Evolutionary conservation across 2,888 invertebrate species (phyloP).

Genomic region (Amphipyra berbera): DNA sequence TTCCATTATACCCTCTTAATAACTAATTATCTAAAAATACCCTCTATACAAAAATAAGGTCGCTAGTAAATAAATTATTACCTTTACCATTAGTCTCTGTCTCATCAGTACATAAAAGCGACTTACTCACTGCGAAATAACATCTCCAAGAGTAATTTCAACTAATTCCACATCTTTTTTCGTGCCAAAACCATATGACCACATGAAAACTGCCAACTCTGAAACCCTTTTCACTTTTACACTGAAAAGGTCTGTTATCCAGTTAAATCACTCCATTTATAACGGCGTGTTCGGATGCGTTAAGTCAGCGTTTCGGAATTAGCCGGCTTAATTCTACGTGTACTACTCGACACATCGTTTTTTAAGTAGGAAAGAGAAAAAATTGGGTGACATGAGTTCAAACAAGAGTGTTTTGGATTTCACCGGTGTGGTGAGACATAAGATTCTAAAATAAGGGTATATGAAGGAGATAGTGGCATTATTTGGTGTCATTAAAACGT

Average conservation of each 20-base stretch:
- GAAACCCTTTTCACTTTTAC: constrained; percentile 58
- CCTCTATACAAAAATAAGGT: not conserved
- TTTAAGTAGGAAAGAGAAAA: constrained; percentile 38
- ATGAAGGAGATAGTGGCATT: no score
- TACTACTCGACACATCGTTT: constrained; percentile 43
- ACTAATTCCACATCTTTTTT: constrained; percentile 44
- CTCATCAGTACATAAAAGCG: constrained; percentile 20
- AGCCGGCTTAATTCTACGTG: constrained; percentile 49
- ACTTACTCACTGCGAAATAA: constrained; percentile 24
- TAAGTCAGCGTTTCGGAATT: constrained; percentile 54
- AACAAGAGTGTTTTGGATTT: not conserved
- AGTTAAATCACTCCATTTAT: constrained; percentile 56
- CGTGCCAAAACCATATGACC: constrained; percentile 33
- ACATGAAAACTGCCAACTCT: constrained; percentile 46
- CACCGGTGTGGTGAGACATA: not conserved
- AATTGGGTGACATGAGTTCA: constrained; percentile 8
- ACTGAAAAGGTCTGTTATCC: constrained; percentile 52
- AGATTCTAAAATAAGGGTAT: not conserved
- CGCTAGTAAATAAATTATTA: constrained; percentile 15
- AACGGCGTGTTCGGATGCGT: constrained; percentile 47
- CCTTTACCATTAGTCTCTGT: constrained; percentile 12
- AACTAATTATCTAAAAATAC: constrained; percentile 29
- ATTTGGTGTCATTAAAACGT: no score
- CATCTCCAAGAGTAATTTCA: constrained; percentile 39
- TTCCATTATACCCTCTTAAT: constrained; percentile 16